Base-by-base conservation (phyloP, 2,888 invertebrate species). In the Dimorphilus gyrociliatus region DNA sequence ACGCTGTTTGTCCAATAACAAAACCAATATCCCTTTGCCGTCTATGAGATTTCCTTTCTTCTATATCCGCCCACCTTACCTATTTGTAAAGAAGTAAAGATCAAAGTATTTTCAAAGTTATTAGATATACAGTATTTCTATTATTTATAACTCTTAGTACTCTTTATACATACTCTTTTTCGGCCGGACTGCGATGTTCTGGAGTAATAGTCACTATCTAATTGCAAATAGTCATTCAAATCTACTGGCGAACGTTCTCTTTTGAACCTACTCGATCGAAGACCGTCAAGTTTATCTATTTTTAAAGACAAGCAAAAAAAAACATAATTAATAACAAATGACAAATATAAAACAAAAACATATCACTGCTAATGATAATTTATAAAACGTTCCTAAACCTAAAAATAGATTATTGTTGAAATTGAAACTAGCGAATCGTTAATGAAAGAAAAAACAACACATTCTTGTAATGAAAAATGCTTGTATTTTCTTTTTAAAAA, bases 1-100 rank as follows among this genome's bases (percentile, higher is more conserved):
- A n/a, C n/a, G n/a, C n/a, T 1, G 90, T 90, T 54, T 86, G 86
- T 1, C 92, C 90, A 36, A 92, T 85, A 30, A 92, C 85, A 67
- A 92, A 92, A 15, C 92, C 92, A 40, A 92, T 78, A 16, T 84
- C 85, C 30, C 86, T 75, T 74, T 86, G 79, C 67, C 85, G 81
- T 59, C 81, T 79, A 66, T 86, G 86, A 51, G 80, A 69, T 50
- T 80, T 78, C 54, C 78, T 72, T 64, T 90, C 90, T 69, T 92
- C 92, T 54, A 92, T 71, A 66, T 92, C 92, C 29, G 90, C 90
- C 92, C 92, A 92, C 50, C 90, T 78, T 48, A 92, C 90, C 90
- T 92, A 54, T n/a, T n/a, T n/a, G n/a, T n/a, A n/a, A n/a, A n/a
- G 17, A 51, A 39, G 8, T 21, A 8, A 21, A n/a, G 8, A 10